A percentile compares a stretch with the other conserved stretches of the same genome.
Evolutionary conservation across 2,888 invertebrate genomes (phyloP).

Genomic region (Dynastes tityus): DNA sequence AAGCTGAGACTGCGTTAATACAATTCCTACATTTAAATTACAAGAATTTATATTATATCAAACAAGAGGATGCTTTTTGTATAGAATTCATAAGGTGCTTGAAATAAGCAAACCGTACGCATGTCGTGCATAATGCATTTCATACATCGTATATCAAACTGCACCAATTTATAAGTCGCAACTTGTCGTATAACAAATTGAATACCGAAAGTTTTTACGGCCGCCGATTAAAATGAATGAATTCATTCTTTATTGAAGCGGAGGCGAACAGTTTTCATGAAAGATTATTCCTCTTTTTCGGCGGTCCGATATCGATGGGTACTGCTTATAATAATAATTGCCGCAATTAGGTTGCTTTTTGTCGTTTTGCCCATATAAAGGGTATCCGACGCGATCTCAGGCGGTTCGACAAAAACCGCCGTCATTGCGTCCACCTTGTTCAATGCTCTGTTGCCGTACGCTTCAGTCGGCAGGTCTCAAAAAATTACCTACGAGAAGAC

Average conservation of each 20-base stretch:
- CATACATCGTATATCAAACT: neutral
- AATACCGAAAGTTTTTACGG: slow-evolving; percentile 27
- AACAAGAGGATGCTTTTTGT: too few species aligned
- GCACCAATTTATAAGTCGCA: slow-evolving; percentile 14
- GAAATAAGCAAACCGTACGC: too few species aligned
- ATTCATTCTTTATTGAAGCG: slow-evolving; percentile 34
- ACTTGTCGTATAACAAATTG: slow-evolving; percentile 43
- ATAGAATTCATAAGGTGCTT: too few species aligned
- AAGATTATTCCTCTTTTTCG: slow-evolving; percentile 33
- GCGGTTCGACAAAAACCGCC: slow-evolving; percentile 35
- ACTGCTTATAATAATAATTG: slow-evolving; percentile 39
- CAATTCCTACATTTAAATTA: too few species aligned
- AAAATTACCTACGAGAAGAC: slow-evolving; percentile 32
- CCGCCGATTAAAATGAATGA: slow-evolving; percentile 30
- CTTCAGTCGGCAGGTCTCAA: slow-evolving; percentile 19
- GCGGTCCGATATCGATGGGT: slow-evolving; percentile 8
- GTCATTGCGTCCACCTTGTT: neutral
- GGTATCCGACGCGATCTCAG: slow-evolving; percentile 27
- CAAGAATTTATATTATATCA: too few species aligned
- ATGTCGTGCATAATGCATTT: neutral
- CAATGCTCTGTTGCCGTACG: neutral
- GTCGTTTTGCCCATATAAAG: slow-evolving; percentile 37
- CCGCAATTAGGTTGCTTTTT: slow-evolving; percentile 38
- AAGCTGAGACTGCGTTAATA: too few species aligned
- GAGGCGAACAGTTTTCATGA: slow-evolving; percentile 34